Evolutionary conservation across 2,113 vertebrate species (phyloP).

Genomic region (Cettia cetti): DNA sequence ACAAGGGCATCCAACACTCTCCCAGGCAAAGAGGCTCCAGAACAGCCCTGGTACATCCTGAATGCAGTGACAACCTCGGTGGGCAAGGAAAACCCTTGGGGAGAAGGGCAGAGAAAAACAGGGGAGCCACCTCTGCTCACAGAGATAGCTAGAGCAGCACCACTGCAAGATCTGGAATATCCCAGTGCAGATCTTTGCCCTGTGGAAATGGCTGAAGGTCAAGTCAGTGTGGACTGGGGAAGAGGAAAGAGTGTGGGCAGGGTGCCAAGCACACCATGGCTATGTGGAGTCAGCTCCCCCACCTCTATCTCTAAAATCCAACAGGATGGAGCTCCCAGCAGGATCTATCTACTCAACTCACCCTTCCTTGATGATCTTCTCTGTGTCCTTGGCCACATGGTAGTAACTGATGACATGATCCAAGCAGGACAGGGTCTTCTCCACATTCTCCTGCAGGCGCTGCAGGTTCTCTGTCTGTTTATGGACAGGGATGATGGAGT

Average conservation of each 20-base stretch:
- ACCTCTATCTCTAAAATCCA: background rate
- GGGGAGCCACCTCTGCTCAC: background rate
- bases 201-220: background rate
- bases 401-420: conserved; percentile 98
- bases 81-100: background rate
- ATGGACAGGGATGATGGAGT: conserved; percentile 97
- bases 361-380: conserved; percentile 94
- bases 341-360: conserved; percentile 58
- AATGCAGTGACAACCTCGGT: background rate
- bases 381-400: conserved; percentile 94
- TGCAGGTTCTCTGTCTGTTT: conserved; percentile 98
- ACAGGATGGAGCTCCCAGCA: background rate
- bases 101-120: background rate
- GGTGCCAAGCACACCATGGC: background rate
- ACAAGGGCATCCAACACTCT: background rate
- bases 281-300: background rate
- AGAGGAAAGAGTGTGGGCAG: background rate
- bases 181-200: background rate
- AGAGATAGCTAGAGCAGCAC: background rate
- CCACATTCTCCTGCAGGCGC: conserved; percentile 95
- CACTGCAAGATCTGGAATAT: background rate
- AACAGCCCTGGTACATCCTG: background rate
- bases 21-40: background rate
- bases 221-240: background rate
- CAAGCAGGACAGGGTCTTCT: conserved; percentile 91